Conservation (phyloP, 2,113 vertebrate species). For the Alethe castanea region DNA sequence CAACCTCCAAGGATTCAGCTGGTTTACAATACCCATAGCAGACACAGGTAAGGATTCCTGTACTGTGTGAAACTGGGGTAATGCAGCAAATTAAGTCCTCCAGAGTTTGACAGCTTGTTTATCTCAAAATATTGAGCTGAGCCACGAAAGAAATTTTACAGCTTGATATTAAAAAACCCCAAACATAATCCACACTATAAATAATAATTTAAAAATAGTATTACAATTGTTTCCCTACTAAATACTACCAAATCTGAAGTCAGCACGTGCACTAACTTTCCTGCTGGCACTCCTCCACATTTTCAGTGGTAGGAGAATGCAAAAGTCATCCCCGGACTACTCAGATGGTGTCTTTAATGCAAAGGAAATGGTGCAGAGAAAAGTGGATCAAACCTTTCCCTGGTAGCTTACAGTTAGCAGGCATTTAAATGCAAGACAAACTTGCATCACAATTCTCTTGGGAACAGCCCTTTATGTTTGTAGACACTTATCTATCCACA, state of each 20-base stretch:
- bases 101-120: neutral
- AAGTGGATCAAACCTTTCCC: neutral
- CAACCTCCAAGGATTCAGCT: neutral
- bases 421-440: neutral
- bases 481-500: neutral
- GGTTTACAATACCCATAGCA: neutral
- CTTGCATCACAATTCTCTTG: accelerated
- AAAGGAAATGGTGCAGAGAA: neutral
- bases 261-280: neutral
- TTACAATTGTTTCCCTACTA: neutral
- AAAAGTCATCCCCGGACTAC: neutral
- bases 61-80: neutral
- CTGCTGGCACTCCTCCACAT: neutral
- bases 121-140: neutral
- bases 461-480: neutral
- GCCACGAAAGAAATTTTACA: neutral
- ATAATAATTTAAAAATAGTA: no score
- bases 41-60: neutral
- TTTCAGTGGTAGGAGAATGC: neutral
- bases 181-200: neutral
- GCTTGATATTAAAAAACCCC: neutral
- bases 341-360: neutral
- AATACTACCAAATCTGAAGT: neutral
- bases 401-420: neutral
- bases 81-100: neutral